phyloP scores from a whole-genome alignment of 2,113 vertebrate genomes.

The Entomyzon cyanotis region DNA sequence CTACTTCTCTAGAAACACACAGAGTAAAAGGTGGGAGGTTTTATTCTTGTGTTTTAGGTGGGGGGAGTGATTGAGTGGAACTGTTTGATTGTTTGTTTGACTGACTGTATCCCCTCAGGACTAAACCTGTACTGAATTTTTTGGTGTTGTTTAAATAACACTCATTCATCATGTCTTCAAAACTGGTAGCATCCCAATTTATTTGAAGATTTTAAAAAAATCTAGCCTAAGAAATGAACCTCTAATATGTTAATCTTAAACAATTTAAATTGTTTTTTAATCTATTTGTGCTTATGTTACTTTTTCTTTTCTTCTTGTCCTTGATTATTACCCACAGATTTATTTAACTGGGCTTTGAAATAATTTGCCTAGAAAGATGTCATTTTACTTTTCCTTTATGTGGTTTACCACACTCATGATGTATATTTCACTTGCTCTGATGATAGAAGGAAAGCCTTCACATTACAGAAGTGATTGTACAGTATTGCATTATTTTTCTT shows the following conservation, averaged over 20 bases:
- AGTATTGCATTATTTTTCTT: neutral
- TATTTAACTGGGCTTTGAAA: neutral
- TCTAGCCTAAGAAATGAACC: neutral
- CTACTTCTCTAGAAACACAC: neutral
- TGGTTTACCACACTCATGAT: neutral
- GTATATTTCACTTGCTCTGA: neutral
- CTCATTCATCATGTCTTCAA: neutral
- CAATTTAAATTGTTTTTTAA: neutral
- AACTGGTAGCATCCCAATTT: neutral
- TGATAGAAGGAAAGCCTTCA: neutral
- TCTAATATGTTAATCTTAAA: neutral
- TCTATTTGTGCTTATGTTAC: neutral
- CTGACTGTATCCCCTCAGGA: neutral
- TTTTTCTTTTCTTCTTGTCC: neutral
- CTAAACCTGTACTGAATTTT: neutral
- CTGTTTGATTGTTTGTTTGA: neutral
- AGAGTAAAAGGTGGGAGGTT: neutral
- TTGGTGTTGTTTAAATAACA: neutral
- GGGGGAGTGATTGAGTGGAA: accelerated
- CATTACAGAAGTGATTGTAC: neutral
- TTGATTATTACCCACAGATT: neutral
- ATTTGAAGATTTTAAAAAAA: neutral
- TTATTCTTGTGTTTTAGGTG: neutral
- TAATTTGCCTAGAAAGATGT: neutral
- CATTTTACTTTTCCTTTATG: neutral